Base-by-base conservation (phyloP, 2,888 invertebrate genomes). In the Caprella mutica region DNA sequence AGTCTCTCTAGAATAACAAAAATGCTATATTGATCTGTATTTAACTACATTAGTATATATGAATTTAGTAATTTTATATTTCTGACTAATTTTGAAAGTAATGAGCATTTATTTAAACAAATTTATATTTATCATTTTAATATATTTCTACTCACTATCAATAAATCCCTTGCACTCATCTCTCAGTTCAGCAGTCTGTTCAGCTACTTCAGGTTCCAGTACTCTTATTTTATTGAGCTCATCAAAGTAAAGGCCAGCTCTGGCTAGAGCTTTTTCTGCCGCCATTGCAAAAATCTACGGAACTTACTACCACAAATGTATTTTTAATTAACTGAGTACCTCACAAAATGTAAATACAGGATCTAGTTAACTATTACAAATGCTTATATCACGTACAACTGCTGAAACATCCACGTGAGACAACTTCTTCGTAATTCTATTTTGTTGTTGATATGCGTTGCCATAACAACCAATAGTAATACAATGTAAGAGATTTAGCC, bases 81-180 rank as follows among this genome's bases (percentile, higher is more conserved):
- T 27, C 23, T 38, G 38, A 48, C 33, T 48, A 35, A 27, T 17
- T 48, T 35, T 55, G 17, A 38, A 35, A 38, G 8, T 55, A 38
- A 48, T 55, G 38, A 38, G 39, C 39, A 33, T 26, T 17, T 48
- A 46, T 48, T 39, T 26, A 38, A 27, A 48, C 39, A 35, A 35
- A 55, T 55, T 35, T 38, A 55, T 38, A 46, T 48, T 35, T 55
- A 38, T 48, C 19, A 38, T 55, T 24, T 24, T 38, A 38, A 48
- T 46, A 46, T 55, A 55, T 48, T 19, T 50, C 43, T 27, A 48
- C 17, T 9, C 19, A 52, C 91, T 90, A 69, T 83, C 81, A 50
- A 85, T 80, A 72, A 91, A 94, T 69, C 85, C 85, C 70, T 84
- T 81, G 71, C 90, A 90, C 70, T 88, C 86, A 67, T 88, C 85